Percentiles rank a stretch among this genome's conserved stretches.
Conservation (phyloP, 2,888 invertebrate species). For the Plebejus melissa region DNA sequence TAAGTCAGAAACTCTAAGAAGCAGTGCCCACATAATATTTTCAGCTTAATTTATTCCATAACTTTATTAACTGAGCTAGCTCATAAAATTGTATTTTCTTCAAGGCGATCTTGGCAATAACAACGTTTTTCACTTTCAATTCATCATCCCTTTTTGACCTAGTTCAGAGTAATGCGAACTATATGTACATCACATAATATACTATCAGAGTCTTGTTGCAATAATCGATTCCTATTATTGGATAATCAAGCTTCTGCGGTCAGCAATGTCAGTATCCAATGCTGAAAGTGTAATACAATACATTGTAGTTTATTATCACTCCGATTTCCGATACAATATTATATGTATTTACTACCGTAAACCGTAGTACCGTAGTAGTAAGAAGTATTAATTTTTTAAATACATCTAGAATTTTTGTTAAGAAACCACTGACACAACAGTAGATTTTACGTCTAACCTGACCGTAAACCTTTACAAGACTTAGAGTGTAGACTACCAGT, state of each 20-base stretch:
- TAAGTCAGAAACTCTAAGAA: slow-evolving; percentile 1
- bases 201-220: not conserved
- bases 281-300: not conserved
- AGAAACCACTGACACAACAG: not conserved
- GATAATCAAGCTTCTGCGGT: slow-evolving; percentile 21
- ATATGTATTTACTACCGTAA: not conserved
- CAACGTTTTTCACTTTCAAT: not conserved
- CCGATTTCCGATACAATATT: not conserved
- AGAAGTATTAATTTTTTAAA: not conserved
- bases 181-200: not conserved
- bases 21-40: not conserved
- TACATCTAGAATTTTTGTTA: not conserved
- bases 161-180: not conserved
- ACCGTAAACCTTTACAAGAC: not conserved
- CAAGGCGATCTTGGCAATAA: not conserved
- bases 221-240: slow-evolving; percentile 1
- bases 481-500: not conserved
- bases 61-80: not conserved
- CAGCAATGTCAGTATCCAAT: slow-evolving; percentile 14
- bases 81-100: not conserved
- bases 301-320: not conserved
- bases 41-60: not conserved
- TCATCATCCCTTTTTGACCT: not conserved
- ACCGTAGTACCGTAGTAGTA: not conserved
- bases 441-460: not conserved